A percentile compares a stretch with the other conserved stretches of the same genome.
These are phyloP conservation scores for Drosophila austrosaltans DNA, from an alignment of 2,888 invertebrate species.

Conservation along the genomic window DNA sequence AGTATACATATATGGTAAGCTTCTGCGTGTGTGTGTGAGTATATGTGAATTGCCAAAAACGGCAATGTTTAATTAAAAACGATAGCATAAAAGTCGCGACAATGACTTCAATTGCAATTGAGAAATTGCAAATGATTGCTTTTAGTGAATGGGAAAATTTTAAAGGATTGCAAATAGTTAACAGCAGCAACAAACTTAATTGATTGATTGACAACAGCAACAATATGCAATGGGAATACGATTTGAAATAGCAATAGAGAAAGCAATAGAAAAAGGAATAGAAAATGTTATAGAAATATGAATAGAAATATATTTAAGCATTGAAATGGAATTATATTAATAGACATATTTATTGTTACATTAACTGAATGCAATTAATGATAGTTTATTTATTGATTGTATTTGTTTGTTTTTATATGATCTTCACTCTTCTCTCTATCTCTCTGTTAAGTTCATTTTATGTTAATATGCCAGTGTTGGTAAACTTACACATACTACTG, in stretches of 20 bases:
- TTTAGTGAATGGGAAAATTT: not conserved
- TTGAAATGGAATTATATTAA: not conserved
- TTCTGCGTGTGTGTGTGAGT: constrained; percentile 8
- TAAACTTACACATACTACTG: no score
- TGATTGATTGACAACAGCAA: not conserved
- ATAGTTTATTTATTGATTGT: no score
- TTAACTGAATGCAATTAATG: no score
- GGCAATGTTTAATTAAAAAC: constrained; percentile 57
- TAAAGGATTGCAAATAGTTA: constrained; percentile 8
- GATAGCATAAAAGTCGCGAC: constrained; percentile 42
- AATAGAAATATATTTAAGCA: not conserved
- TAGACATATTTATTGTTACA: no score
- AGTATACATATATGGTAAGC: not conserved
- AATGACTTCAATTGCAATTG: constrained; percentile 48
- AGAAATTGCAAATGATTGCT: constrained; percentile 9
- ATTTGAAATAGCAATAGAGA: not conserved
- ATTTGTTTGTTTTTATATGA: no score
- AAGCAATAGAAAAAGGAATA: not conserved
- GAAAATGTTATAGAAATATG: not conserved
- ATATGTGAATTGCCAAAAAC: constrained; percentile 46
- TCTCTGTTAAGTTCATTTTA: no score
- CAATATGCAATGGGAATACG: not conserved
- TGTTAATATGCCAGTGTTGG: no score
- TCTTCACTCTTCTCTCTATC: no score
- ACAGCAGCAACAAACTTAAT: constrained; percentile 13